phyloP scores from a whole-genome alignment of 2,113 vertebrate genomes.

The Halichoerus grypus region DNA sequence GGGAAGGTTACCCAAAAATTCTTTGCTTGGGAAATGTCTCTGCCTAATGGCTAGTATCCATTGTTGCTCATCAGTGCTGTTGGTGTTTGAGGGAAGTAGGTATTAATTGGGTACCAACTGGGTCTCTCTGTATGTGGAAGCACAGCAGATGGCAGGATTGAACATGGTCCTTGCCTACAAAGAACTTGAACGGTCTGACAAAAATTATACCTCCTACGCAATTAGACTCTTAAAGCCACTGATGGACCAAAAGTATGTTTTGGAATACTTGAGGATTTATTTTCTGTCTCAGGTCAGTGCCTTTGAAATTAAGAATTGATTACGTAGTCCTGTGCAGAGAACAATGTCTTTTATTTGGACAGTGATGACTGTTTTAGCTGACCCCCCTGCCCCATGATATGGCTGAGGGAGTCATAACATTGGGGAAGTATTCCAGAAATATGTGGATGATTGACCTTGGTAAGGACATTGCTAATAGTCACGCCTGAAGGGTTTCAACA shows the following conservation, averaged over 20 bases:
- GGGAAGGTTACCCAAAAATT: background rate
- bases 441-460: background rate
- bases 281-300: background rate
- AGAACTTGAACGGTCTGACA: background rate
- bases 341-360: slow-evolving; percentile 1
- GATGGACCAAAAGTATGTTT: background rate
- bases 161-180: background rate
- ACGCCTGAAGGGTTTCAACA: slow-evolving; percentile 12
- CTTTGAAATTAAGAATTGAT: background rate
- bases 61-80: background rate
- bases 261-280: background rate
- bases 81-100: background rate
- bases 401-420: slow-evolving; percentile 9
- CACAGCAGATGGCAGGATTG: background rate
- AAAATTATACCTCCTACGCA: background rate
- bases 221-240: background rate
- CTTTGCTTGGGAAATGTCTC: background rate
- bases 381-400: rapidly evolving
- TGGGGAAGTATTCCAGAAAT: background rate
- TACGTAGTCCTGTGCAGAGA: background rate
- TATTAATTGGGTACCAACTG: background rate
- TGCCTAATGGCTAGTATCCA: background rate
- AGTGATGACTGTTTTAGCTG: background rate
- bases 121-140: background rate
- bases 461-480: background rate